Evolutionary conservation across 2,888 invertebrate species (phyloP).

Genomic region (Iselma pallidipennis): DNA sequence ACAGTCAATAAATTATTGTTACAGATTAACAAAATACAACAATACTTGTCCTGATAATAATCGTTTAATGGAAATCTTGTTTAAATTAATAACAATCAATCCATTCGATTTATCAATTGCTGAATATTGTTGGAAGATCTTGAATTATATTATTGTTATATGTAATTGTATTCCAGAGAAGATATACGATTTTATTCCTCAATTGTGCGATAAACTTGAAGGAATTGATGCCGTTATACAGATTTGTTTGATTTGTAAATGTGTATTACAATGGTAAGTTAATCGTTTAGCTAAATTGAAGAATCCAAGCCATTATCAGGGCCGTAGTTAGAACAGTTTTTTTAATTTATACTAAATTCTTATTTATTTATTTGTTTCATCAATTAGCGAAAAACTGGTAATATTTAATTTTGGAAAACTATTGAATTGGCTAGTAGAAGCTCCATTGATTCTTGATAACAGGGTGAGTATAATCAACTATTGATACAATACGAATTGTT

Average conservation of each 20-base stretch:
- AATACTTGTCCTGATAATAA: not conserved
- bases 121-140: not conserved
- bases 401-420: not conserved
- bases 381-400: not conserved
- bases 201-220: not conserved
- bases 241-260: constrained; percentile 1
- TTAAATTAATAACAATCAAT: not conserved
- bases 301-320: not conserved
- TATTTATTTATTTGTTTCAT: not conserved
- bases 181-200: not conserved
- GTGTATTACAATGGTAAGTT: not conserved
- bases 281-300: not conserved
- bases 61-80: not conserved
- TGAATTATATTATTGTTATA: not conserved
- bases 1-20: not conserved
- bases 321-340: not conserved
- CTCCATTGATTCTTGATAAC: not conserved
- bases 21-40: not conserved
- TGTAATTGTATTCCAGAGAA: not conserved
- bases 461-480: not conserved
- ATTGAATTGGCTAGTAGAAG: not conserved
- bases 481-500: not conserved
- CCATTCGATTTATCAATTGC: not conserved
- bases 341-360: not conserved
- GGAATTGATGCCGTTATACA: not conserved